A percentile compares a stretch with the other conserved stretches of the same genome.
These are phyloP conservation scores for Eulemur mongoz DNA, from an alignment of 2,797 vertebrate species.

Conservation along the genomic window DNA sequence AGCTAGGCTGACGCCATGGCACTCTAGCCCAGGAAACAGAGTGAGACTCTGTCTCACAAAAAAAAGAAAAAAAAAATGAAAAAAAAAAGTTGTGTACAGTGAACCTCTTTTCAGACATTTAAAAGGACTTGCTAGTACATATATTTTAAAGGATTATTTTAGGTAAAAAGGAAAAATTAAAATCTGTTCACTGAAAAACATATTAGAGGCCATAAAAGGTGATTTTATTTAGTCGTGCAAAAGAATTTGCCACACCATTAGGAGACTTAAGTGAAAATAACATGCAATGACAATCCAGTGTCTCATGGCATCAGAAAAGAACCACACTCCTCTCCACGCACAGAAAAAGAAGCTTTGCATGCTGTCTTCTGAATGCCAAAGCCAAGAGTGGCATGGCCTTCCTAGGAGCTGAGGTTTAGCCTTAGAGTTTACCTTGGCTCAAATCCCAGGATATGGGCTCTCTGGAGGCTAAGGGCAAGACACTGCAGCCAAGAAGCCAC, in stretches of 20 bases:
- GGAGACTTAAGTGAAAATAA: conserved; percentile 8
- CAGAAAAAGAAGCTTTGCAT: not conserved
- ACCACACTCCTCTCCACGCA: not conserved
- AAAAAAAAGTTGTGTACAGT: not conserved
- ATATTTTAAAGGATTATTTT: conserved; percentile 10
- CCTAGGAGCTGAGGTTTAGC: not conserved
- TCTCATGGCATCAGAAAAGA: not conserved
- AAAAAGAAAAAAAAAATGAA: not conserved
- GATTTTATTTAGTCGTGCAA: conserved; percentile 6
- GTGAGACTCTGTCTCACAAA: too few relatives aligned
- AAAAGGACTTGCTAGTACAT: not conserved
- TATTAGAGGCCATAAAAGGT: not conserved
- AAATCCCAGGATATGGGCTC: not conserved
- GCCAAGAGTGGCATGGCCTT: not conserved
- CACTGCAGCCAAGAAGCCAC: not conserved
- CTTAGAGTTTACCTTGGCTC: not conserved
- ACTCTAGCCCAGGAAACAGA: too few relatives aligned
- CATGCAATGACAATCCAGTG: not conserved
- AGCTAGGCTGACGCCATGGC: too few relatives aligned
- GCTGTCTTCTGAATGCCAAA: not conserved
- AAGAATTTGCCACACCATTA: not conserved
- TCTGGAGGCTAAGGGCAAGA: not conserved
- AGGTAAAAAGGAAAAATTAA: conserved; percentile 9
- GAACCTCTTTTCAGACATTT: not conserved
- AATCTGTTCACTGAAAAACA: not conserved